Conservation (phyloP, 2,888 invertebrate species). For the Thelaira solivaga region DNA sequence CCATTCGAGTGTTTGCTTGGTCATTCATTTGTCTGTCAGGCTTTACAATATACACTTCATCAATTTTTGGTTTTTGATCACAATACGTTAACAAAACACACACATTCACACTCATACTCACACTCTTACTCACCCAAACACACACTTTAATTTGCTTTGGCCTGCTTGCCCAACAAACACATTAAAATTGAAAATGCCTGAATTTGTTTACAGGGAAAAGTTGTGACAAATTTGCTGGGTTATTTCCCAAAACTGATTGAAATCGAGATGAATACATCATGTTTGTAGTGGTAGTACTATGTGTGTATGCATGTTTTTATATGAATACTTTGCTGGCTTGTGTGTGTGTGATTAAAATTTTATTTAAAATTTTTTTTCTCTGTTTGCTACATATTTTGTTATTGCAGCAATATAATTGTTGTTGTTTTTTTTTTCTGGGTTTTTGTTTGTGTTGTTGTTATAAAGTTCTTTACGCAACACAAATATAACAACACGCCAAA, state of each 20-base stretch:
- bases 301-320: neutral
- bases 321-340: too few relatives aligned
- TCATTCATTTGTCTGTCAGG: slow-evolving; percentile 34
- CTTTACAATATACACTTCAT: slow-evolving; percentile 52
- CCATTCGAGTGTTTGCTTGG: neutral
- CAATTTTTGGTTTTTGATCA: slow-evolving; percentile 54
- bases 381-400: slow-evolving; percentile 23
- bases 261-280: slow-evolving; percentile 10
- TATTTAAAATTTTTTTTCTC: slow-evolving; percentile 23
- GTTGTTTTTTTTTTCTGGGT: slow-evolving; percentile 4
- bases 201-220: neutral
- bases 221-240: neutral
- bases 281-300: neutral
- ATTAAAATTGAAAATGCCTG: neutral
- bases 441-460: neutral
- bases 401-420: slow-evolving; percentile 21
- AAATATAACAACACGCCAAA: slow-evolving; percentile 49
- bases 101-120: neutral
- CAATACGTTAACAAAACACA: neutral
- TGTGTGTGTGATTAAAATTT: slow-evolving; percentile 27
- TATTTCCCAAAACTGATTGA: slow-evolving; percentile 15
- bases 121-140: too few relatives aligned
- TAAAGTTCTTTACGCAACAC: slow-evolving; percentile 45
- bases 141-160: too few relatives aligned
- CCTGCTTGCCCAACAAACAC: slow-evolving; percentile 12